Conservation (phyloP, 2,888 invertebrate species). For the Ectemnius lituratus region DNA sequence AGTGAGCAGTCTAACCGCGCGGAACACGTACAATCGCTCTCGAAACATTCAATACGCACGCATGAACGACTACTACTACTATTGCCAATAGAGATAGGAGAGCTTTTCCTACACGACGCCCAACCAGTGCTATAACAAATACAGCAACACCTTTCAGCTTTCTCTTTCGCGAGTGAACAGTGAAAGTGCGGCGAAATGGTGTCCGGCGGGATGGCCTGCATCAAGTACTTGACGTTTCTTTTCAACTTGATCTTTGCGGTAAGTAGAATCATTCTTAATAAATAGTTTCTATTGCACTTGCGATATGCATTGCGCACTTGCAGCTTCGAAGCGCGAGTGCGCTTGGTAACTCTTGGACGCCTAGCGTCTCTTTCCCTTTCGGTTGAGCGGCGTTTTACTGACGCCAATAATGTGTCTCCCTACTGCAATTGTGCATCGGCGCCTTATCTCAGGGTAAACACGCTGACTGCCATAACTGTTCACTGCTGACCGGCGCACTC, state of each 20-base stretch:
- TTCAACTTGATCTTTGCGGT: constrained; percentile 89
- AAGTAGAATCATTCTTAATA: constrained; percentile 75
- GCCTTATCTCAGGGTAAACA: no score
- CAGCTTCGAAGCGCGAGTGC: no score
- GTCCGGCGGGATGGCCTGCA: constrained; percentile 90
- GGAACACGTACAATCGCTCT: constrained; percentile 8
- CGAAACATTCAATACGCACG: constrained; percentile 1
- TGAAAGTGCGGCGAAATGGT: constrained; percentile 81
- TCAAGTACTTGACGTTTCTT: constrained; percentile 92
- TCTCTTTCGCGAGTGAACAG: constrained; percentile 22
- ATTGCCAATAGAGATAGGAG: not conserved
- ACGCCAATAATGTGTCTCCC: not conserved
- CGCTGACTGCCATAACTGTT: no score
- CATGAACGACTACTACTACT: constrained; percentile 9
- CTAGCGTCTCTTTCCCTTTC: not conserved
- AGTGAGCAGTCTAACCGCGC: constrained; percentile 49
- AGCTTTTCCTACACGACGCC: not conserved
- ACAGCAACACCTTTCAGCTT: not conserved
- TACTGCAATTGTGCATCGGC: no score
- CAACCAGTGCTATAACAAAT: not conserved
- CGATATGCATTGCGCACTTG: no score
- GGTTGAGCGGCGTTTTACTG: not conserved
- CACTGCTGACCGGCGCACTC: no score
- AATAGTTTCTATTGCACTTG: not conserved
- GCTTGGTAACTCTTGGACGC: not conserved